A percentile compares a stretch with the other conserved stretches of the same genome.
phyloP scores from a whole-genome alignment of 2,113 vertebrate species.

The Synchiropus splendidus region DNA sequence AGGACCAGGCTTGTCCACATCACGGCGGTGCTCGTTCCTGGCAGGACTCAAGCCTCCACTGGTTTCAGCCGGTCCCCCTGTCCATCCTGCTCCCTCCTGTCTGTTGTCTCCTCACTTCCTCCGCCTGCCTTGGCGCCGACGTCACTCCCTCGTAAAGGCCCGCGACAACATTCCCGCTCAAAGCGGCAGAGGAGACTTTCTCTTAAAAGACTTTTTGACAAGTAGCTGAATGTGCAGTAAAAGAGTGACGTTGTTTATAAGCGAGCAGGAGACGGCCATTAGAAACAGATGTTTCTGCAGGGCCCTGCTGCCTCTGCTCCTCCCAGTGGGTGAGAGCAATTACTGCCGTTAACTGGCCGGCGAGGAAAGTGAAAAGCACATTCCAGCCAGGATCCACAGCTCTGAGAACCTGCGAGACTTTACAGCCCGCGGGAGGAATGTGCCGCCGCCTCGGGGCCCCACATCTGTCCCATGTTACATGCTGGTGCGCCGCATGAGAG shows the following conservation, averaged over 20 bases:
- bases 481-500: conserved; percentile 5
- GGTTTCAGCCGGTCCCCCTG: conserved; percentile 9
- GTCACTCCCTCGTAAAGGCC: conserved; percentile 25
- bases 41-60: conserved; percentile 11
- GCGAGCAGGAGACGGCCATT: conserved; percentile 24
- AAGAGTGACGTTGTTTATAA: no score
- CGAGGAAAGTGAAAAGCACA: conserved; percentile 15
- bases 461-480: conserved; percentile 49
- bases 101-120: conserved; percentile 6
- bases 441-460: conserved; percentile 30
- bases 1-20: conserved; percentile 50
- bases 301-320: no score
- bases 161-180: conserved; percentile 22
- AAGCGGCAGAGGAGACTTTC: background rate
- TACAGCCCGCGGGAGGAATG: conserved; percentile 49
- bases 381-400: conserved; percentile 22
- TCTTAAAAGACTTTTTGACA: conserved; percentile 7
- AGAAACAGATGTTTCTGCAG: conserved; percentile 70
- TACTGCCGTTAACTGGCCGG: conserved; percentile 36
- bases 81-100: conserved; percentile 7
- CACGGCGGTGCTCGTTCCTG: conserved; percentile 21
- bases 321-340: conserved; percentile 38
- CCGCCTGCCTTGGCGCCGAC: no score
- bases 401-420: conserved; percentile 28
- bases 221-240: conserved; percentile 28